Evolutionary conservation across 2,113 vertebrate species (phyloP), one percentile per base, ranked within the genome.

Genomic region (Hyla sarda): DNA sequence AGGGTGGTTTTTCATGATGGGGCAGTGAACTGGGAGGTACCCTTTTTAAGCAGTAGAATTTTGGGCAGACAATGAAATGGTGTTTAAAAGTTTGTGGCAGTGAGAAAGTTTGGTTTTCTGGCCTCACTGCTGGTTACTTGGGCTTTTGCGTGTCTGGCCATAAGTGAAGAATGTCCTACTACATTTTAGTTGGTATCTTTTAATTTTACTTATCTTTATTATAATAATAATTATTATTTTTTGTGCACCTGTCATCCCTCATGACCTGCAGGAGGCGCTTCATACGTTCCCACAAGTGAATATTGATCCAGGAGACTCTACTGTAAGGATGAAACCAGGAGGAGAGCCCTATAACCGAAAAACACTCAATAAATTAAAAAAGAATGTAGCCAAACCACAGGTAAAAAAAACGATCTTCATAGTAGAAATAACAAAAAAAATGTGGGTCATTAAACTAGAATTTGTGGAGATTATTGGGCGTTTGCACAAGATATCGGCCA

Each of bases 281-380:
- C 95, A 96, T 56, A 92, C 92, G 2, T 95, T 94, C 86, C 94
- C 94, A 19, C 94, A 95, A 90, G 92, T 96, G 23, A 28, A 62
- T 41, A 87, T 37, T 62, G 85, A 87, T 17, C 89, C 94, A 13
- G 89, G 94, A 89, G 96, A 96, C 30, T 91, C 95, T 4, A 90
- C 92, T 0, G 96, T 97, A 88, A 94, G 93, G 90, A 93, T 97
- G 85, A 95, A 94, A 73, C 94, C 96, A 0, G 93, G 94, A 0
- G 97, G 97, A 12, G 95, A 97, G 10, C 96, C 95, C 72, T 98
- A 98, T 90, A 98, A 98, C 92, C 95, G 97, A 37, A 98, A 98
- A 92, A 98, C 97, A 0, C 96, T 98, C 89, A 98, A 96, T 93
- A 94, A 96, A 88, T 94, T 97, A 88, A 98, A 97, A 92, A 96